Evolutionary conservation across 2,797 vertebrate genomes (phyloP), one percentile per base, ranked within the genome.

Genomic region (Synanceia verrucosa): DNA sequence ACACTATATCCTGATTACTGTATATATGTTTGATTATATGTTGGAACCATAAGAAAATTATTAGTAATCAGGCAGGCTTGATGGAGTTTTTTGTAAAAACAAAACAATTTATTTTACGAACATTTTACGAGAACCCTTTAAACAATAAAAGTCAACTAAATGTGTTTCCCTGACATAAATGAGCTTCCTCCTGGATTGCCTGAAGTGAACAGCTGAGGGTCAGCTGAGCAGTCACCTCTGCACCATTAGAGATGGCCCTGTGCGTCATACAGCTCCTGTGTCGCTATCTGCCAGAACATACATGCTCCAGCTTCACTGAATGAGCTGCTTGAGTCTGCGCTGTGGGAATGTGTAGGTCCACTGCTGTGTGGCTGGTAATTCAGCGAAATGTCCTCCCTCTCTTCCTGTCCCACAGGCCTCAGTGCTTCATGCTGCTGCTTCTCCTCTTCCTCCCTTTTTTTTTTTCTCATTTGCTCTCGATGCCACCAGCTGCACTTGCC

Each of bases 401-500:
- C 59, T 67, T 76, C 44, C 76, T 24, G 55, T 56, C 60, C 43
- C 19, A 26, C 64, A 10, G 71, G 26, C 67, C 43, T 77, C 44
- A 36, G 52, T 16, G 11, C 31, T 33, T 62, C 41, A 61, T 48
- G 4, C 43, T 34, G 21, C 76, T 66, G 63, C 62, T 68, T 64
- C 69, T 51, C 37, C 33, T 72, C 50, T 36, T 39, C 60, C 60
- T 36, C 37, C 33, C 65, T 58, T 33, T 65, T 28, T 58, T 33
- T 65, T 28, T 53, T 47, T 66, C 59, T 70, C 39, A 61, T 61
- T 66, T 68, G 50, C 61, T 68, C 51, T 69, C 28, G 46, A 23
- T 71, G 21, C 41, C 65, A 75, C 65, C 41, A 67, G 68, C 88
- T 85, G 64, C 73, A 61, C 78, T 79, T 85, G 56, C 83, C 72